Conservation (phyloP, 2,113 vertebrate species). For the Orientallactaga bullata region DNA sequence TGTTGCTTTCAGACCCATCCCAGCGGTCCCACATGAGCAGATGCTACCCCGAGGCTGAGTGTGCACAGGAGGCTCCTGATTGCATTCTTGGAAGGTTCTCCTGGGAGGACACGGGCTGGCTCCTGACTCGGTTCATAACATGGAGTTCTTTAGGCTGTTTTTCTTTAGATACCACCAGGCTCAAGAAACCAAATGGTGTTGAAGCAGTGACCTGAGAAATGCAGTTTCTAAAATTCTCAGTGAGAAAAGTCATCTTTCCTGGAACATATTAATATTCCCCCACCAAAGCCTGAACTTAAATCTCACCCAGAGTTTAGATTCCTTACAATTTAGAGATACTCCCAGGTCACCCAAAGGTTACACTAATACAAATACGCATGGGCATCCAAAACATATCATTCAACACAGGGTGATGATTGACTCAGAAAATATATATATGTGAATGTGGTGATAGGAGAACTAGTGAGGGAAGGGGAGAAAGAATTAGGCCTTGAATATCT, state of each 20-base stretch:
- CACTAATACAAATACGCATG: neutral
- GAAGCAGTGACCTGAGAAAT: constrained; percentile 24
- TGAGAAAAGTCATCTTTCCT: neutral
- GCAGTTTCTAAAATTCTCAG: neutral
- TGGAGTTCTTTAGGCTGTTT: neutral
- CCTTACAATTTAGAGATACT: neutral
- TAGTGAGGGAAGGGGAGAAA: neutral
- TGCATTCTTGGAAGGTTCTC: neutral
- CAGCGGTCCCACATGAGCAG: neutral
- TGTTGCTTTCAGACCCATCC: neutral
- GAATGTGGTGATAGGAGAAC: neutral
- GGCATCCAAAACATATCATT: neutral
- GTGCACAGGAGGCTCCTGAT: neutral
- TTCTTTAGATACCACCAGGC: neutral
- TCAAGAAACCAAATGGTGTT: constrained; percentile 16
- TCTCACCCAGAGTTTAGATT: neutral
- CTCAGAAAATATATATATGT: neutral
- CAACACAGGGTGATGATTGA: neutral
- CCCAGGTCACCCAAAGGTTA: constrained; percentile 1
- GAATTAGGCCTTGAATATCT: neutral
- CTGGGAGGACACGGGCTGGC: neutral
- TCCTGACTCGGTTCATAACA: constrained; percentile 19
- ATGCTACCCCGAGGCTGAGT: neutral
- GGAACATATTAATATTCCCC: neutral
- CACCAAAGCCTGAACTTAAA: neutral